Percentiles rank a stretch among this genome's conserved stretches.
phyloP scores from a whole-genome alignment of 2,113 vertebrate genomes.

The Nicator chloris region DNA sequence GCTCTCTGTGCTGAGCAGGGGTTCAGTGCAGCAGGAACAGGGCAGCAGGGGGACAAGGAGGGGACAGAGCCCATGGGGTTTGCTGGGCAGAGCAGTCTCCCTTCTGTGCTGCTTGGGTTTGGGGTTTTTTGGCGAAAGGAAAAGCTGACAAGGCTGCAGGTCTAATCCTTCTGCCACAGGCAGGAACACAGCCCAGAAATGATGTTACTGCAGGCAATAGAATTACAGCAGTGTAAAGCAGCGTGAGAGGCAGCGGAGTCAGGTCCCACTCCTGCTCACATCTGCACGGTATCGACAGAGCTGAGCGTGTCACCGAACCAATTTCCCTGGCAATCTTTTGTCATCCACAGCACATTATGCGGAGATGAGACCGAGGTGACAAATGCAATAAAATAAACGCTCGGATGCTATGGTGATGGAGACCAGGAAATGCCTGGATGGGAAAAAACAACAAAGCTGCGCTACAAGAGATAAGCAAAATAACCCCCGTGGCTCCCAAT shows the following conservation, averaged over 20 bases:
- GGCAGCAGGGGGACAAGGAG: background rate
- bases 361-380: conserved; percentile 49
- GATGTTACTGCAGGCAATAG: conserved; percentile 14
- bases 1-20: background rate
- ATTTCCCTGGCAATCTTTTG: conserved; percentile 19
- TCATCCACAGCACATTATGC: background rate
- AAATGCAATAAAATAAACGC: conserved; percentile 34
- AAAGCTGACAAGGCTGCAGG: background rate
- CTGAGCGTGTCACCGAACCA: background rate
- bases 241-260: background rate
- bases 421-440: background rate
- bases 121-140: background rate
- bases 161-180: conserved; percentile 26
- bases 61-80: background rate
- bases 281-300: background rate
- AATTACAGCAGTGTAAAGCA: background rate
- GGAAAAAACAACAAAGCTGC: background rate
- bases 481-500: background rate
- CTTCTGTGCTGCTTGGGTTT: background rate
- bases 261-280: background rate
- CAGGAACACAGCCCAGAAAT: background rate
- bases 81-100: background rate
- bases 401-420: conserved; percentile 39
- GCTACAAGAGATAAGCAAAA: background rate
- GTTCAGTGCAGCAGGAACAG: background rate